Evolutionary conservation across 2,113 vertebrate genomes (phyloP).

Genomic region (Himantopus leucocephalus): DNA sequence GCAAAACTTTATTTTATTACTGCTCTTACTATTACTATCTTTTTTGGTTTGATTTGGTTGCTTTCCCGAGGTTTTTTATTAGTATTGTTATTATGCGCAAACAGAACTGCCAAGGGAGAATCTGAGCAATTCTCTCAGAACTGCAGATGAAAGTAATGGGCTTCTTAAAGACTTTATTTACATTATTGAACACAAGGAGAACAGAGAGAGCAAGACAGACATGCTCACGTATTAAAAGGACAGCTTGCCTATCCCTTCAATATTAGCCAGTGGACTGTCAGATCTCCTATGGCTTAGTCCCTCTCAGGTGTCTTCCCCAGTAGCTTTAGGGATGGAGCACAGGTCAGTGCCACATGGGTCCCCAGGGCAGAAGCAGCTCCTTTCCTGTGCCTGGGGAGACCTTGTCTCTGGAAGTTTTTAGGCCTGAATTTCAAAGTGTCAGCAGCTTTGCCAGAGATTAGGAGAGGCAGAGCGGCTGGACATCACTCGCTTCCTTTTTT

Average conservation of each 20-base stretch:
- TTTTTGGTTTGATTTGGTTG: background rate
- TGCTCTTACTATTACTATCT: background rate
- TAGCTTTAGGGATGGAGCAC: background rate
- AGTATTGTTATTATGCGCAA: conserved; percentile 30
- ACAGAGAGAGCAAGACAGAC: background rate
- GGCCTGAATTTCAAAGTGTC: background rate
- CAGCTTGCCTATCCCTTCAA: background rate
- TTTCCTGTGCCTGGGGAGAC: background rate
- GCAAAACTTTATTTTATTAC: background rate
- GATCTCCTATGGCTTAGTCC: background rate
- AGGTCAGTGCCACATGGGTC: background rate
- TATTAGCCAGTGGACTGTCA: background rate
- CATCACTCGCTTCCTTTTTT: accelerated
- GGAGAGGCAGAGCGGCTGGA: background rate
- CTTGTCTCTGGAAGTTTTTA: background rate
- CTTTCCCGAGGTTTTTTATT: background rate
- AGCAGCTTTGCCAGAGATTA: background rate
- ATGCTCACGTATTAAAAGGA: background rate
- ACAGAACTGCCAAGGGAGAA: background rate
- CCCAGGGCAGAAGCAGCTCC: background rate
- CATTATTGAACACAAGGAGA: conserved; percentile 45
- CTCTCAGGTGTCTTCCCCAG: background rate
- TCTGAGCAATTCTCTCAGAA: conserved; percentile 47
- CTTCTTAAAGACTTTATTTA: conserved; percentile 65
- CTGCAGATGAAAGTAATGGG: conserved; percentile 48